These are phyloP conservation scores for Harpegnathos saltator DNA, from an alignment of 1,140 invertebrate genomes.

Conservation along the genomic window DNA sequence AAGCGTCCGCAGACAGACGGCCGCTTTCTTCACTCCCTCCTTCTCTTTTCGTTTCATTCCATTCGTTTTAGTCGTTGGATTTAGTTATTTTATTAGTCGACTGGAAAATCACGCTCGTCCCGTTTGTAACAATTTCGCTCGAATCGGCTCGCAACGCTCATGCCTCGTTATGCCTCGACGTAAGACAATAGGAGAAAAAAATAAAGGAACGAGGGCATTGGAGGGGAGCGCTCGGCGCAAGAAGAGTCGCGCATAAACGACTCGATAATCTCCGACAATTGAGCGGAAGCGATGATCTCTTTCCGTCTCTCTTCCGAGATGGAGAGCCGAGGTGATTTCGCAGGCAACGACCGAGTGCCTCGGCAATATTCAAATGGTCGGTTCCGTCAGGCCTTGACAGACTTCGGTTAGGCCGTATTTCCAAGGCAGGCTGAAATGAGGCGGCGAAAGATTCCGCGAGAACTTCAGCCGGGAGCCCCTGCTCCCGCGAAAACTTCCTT, in stretches of 20 bases:
- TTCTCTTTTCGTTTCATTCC: no score
- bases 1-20: no score
- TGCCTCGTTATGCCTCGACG: no score
- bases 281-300: slow-evolving; percentile 65
- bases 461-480: slow-evolving; percentile 68
- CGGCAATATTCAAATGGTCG: slow-evolving; percentile 66
- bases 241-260: slow-evolving; percentile 45
- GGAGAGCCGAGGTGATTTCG: slow-evolving; percentile 43
- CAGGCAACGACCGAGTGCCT: slow-evolving; percentile 64
- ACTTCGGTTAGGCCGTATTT: slow-evolving; percentile 60
- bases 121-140: no score
- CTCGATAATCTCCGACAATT: slow-evolving; percentile 60
- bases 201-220: slow-evolving; percentile 17
- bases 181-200: no score
- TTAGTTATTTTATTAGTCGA: no score
- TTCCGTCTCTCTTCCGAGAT: not conserved
- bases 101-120: no score
- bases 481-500: slow-evolving; percentile 60
- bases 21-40: no score
- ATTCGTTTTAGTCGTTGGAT: no score
- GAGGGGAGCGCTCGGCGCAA: slow-evolving; percentile 3
- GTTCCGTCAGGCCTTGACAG: slow-evolving; percentile 52
- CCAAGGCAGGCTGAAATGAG: slow-evolving; percentile 75
- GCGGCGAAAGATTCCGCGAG: slow-evolving; percentile 75
- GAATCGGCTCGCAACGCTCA: no score